Conservation (phyloP, 2,888 invertebrate genomes). For the Emmelina monodactyla region DNA sequence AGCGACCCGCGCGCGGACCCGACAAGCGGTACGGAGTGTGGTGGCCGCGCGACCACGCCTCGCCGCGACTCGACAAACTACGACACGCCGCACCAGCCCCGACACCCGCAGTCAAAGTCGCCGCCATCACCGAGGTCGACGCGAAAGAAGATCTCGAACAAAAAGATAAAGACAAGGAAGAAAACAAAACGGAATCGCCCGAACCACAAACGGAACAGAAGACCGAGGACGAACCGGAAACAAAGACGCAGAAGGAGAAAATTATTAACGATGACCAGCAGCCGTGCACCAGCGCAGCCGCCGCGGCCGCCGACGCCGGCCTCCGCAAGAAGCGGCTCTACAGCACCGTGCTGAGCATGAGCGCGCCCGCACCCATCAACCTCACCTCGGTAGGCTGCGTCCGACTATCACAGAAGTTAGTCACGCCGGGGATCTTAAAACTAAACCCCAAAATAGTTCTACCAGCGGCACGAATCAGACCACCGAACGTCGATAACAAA, state of each 20-base stretch:
- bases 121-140: constrained; percentile 17
- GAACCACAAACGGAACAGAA: constrained; percentile 17
- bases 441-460: constrained; percentile 47
- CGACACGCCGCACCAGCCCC: constrained; percentile 13
- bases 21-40: constrained; percentile 41
- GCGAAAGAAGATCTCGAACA: constrained; percentile 16
- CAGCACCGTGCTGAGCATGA: constrained; percentile 61
- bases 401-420: constrained; percentile 41
- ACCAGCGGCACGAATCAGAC: constrained; percentile 33
- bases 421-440: constrained; percentile 45
- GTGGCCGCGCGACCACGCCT: constrained; percentile 45
- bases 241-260: constrained; percentile 23
- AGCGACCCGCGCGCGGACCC: constrained; percentile 35
- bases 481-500: constrained; percentile 41
- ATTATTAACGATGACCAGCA: constrained; percentile 29
- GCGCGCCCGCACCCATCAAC: constrained; percentile 38
- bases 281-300: constrained; percentile 41
- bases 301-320: constrained; percentile 30
- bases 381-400: constrained; percentile 34
- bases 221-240: constrained; percentile 22
- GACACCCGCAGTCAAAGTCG: constrained; percentile 15
- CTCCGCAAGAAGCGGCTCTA: constrained; percentile 55
- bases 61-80: constrained; percentile 31
- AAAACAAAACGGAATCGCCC: constrained; percentile 17
- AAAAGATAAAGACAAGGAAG: not conserved